These are phyloP conservation scores for Cheilosia urbana DNA, from an alignment of 2,888 invertebrate species.

Conservation along the genomic window DNA sequence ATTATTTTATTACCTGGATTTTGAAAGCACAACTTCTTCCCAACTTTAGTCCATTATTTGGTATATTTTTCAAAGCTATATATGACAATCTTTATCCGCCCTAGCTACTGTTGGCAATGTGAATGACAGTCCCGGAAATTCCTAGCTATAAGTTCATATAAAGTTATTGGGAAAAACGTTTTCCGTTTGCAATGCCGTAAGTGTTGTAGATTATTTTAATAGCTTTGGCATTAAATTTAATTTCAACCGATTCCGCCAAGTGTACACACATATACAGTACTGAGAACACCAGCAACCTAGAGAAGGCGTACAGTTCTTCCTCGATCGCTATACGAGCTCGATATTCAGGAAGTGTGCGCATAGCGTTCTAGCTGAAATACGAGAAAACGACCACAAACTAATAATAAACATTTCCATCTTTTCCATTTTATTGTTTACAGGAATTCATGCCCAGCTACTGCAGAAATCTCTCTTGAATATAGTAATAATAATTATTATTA, in stretches of 20 bases:
- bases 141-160: not conserved
- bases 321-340: not conserved
- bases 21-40: too few species aligned
- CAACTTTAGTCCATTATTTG: too few species aligned
- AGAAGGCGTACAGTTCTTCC: not conserved
- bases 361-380: slow-evolving; percentile 48
- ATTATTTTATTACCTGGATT: too few species aligned
- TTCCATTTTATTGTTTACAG: slow-evolving; percentile 73
- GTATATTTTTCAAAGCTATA: too few species aligned
- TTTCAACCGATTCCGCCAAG: slow-evolving; percentile 25
- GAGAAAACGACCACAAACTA: slow-evolving; percentile 61
- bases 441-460: slow-evolving; percentile 53
- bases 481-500: slow-evolving; percentile 70
- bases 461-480: slow-evolving; percentile 48
- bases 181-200: slow-evolving; percentile 24
- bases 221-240: slow-evolving; percentile 47
- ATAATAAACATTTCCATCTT: slow-evolving; percentile 72
- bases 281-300: not conserved
- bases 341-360: slow-evolving; percentile 68
- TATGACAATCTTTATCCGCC: too few species aligned
- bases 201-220: slow-evolving; percentile 26
- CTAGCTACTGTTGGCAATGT: too few species aligned
- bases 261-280: not conserved
- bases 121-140: too few species aligned
- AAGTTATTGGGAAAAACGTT: not conserved